Base-by-base conservation (phyloP, 2,113 vertebrate species). In the Xerus inauris region DNA sequence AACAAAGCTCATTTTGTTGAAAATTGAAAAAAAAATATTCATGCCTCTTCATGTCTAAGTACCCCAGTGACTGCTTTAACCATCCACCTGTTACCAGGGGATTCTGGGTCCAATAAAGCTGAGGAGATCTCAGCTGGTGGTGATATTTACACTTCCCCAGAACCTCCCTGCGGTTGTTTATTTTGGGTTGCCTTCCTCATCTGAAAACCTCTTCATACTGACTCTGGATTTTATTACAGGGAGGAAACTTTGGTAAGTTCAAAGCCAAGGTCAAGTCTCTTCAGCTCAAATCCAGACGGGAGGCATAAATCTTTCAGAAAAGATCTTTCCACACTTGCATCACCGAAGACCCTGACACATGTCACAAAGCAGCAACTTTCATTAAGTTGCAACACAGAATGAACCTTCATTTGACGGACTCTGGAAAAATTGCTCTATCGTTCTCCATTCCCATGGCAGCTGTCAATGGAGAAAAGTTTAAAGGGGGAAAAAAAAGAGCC, bases 221-320 rank as follows among this genome's bases (percentile, higher is more conserved):
- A 76, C 89, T 87, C 75, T 87, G 64, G 73, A 54, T 95, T 96
- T 97, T 92, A 94, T 94, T 97, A 95, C 77, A 96, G 71, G 49
- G 67, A 93, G 38, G 59, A n/a, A 91, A 65, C 86, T 96, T 82
- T 35, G 57, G 59, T 54, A 51, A 62, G 93, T 95, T 97, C 96
- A 94, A 87, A 93, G 40, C 93, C 91, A 94, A 96, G 96, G 97
- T 94, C 87, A 0, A 45, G 77, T 75, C 95, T 87, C 75, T 49
- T 81, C 64, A 42, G 93, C 79, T 92, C 82, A 65, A 69, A 94
- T 94, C 64, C 67, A 76, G 96, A 38, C 82, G n/a, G 1, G 40
- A 89, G 94, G 72, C 82, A 88, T 86, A 83, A 92, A 96, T 96
- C 93, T 94, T 90, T 96, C 88, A 42, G 86, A 92, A 95, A 97